A percentile compares a stretch with the other conserved stretches of the same genome.
Conservation (phyloP, 2,113 vertebrate genomes). For the Scytalopus superciliaris region DNA sequence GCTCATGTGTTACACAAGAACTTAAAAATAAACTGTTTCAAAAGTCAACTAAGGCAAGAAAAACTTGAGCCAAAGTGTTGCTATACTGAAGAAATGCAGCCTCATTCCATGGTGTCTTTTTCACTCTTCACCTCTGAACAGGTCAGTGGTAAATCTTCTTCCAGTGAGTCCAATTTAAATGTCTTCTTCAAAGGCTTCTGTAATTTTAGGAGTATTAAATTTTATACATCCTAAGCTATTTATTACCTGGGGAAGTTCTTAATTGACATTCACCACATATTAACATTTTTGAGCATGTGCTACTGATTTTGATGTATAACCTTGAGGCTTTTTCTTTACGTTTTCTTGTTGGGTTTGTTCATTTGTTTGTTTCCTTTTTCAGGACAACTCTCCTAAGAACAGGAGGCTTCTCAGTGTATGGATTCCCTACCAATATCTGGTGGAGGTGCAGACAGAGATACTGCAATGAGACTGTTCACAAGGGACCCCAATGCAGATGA, state of each 20-base stretch:
- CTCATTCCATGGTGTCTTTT: not conserved
- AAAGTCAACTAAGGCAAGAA: not conserved
- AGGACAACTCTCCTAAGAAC: not conserved
- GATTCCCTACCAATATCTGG: not conserved
- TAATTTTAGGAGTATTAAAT: slow-evolving; percentile 44
- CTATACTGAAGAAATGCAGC: not conserved
- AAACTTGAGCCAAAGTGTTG: not conserved
- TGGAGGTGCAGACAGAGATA: not conserved
- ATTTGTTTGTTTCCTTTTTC: not conserved
- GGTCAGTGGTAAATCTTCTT: not conserved
- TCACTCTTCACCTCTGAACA: not conserved
- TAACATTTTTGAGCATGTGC: not conserved
- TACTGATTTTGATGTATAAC: not conserved
- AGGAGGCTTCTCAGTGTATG: not conserved
- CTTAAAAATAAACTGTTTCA: not conserved
- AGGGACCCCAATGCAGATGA: not conserved
- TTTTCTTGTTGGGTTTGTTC: not conserved
- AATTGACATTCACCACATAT: slow-evolving; percentile 47
- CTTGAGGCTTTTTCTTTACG: not conserved
- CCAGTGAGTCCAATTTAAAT: not conserved
- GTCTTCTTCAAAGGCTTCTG: slow-evolving; percentile 48
- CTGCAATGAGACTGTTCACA: not conserved
- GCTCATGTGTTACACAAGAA: not conserved
- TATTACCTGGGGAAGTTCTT: slow-evolving; percentile 55
- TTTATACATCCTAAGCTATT: slow-evolving; percentile 43